A percentile compares a stretch with the other conserved stretches of the same genome.
Conservation (phyloP, 2,888 invertebrate genomes). For the Pegoplata infirma region DNA sequence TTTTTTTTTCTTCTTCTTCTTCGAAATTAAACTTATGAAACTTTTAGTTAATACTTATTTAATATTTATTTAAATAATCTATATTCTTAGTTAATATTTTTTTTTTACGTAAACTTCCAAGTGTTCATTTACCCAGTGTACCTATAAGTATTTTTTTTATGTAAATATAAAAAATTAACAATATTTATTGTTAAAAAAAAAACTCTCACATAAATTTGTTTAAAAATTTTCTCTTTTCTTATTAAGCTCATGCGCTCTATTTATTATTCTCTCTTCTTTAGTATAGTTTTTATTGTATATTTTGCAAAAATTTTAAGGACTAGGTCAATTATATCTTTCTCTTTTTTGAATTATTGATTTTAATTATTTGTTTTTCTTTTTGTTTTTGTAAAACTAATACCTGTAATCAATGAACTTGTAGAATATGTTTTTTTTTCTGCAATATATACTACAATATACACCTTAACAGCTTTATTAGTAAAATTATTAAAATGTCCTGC, state of each 20-base stretch:
- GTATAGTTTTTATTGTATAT: slow-evolving; percentile 2
- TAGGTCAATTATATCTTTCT: slow-evolving; percentile 47
- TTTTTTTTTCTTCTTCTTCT: background rate
- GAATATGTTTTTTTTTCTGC: background rate
- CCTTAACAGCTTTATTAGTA: no score
- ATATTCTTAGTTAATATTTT: background rate
- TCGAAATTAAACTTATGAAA: background rate
- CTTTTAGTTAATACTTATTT: background rate
- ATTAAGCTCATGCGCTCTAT: slow-evolving; percentile 40
- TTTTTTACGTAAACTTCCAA: slow-evolving; percentile 26
- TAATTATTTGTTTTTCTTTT: background rate
- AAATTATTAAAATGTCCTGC: no score
- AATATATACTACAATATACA: no score
- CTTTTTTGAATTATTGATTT: slow-evolving; percentile 32
- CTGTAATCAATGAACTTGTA: slow-evolving; percentile 27
- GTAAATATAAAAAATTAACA: background rate
- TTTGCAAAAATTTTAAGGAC: slow-evolving; percentile 47
- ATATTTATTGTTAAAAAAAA: background rate
- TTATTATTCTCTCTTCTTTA: background rate
- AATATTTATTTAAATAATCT: background rate
- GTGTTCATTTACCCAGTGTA: slow-evolving; percentile 19
- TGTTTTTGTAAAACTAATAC: no score
- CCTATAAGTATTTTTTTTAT: no score
- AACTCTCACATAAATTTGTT: background rate
- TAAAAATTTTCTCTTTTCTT: background rate